Evolutionary conservation across 2,888 invertebrate species (phyloP).

Genomic region (Girardia tigrina): DNA sequence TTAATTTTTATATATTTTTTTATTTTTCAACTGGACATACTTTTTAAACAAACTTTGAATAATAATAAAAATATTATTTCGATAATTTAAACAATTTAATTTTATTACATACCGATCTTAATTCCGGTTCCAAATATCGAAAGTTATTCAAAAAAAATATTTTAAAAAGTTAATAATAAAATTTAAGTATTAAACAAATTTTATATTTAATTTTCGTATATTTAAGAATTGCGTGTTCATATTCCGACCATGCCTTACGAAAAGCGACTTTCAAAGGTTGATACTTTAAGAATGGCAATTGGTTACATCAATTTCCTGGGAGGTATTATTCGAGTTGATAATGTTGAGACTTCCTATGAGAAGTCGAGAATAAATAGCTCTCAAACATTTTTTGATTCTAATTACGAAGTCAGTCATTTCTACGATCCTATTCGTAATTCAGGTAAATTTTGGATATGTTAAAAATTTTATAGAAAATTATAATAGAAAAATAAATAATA

Average conservation of each 20-base stretch:
- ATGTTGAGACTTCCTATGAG: neutral
- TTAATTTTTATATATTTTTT: neutral
- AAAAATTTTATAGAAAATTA: neutral
- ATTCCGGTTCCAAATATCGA: too few relatives aligned
- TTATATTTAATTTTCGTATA: too few relatives aligned
- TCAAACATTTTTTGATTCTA: neutral
- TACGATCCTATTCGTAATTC: neutral
- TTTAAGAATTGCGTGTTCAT: slow-evolving; percentile 69
- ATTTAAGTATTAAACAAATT: too few relatives aligned
- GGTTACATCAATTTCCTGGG: slow-evolving; percentile 76
- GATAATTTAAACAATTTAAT: too few relatives aligned
- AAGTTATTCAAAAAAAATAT: neutral
- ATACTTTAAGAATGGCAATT: slow-evolving; percentile 73
- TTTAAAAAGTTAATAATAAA: neutral
- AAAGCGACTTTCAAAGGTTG: slow-evolving; percentile 77
- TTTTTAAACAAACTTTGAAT: too few relatives aligned
- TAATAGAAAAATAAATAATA: neutral
- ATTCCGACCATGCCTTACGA: slow-evolving; percentile 87
- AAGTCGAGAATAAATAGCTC: neutral
- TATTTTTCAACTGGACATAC: too few relatives aligned
- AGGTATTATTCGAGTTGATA: neutral
- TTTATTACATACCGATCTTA: too few relatives aligned
- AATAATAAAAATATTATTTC: too few relatives aligned
- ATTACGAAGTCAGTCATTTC: neutral
- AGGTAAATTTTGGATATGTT: neutral